These are phyloP conservation scores for Fabriciana adippe DNA, from an alignment of 2,888 invertebrate species.

Conservation along the genomic window DNA sequence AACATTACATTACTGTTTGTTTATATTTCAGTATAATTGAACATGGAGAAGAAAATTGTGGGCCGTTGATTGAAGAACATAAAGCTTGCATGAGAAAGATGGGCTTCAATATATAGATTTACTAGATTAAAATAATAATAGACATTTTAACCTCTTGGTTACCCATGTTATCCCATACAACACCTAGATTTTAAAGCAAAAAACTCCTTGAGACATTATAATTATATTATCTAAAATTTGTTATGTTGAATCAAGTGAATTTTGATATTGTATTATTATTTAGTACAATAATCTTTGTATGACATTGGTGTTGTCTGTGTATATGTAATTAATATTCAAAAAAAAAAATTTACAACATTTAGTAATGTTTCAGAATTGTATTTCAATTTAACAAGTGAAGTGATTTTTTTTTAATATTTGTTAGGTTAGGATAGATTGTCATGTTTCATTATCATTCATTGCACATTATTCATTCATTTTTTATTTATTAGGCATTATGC, in stretches of 20 bases:
- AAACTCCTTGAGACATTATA: too few relatives aligned
- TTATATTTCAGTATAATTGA: constrained; percentile 90
- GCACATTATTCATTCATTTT: constrained; percentile 18
- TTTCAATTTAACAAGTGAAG: not conserved
- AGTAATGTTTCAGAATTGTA: not conserved
- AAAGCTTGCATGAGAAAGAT: constrained; percentile 97
- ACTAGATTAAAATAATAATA: not conserved
- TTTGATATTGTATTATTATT: too few relatives aligned
- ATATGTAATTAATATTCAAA: too few relatives aligned
- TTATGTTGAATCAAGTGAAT: too few relatives aligned
- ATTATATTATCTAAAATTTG: too few relatives aligned
- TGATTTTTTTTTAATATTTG: not conserved
- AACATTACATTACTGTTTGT: too few relatives aligned
- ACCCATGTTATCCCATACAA: not conserved
- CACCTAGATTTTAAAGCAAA: too few relatives aligned
- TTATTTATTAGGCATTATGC: constrained; percentile 24
- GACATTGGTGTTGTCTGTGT: too few relatives aligned
- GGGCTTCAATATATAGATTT: constrained; percentile 95
- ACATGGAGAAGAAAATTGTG: constrained; percentile 95
- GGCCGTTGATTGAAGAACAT: constrained; percentile 95
- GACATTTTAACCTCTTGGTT: not conserved
- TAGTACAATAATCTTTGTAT: too few relatives aligned
- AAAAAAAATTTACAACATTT: too few relatives aligned
- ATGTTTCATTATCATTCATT: constrained; percentile 19
- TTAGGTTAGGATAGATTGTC: constrained; percentile 8